Evolutionary conservation across 2,113 vertebrate species (phyloP).

Genomic region (Oreochromis niloticus): DNA sequence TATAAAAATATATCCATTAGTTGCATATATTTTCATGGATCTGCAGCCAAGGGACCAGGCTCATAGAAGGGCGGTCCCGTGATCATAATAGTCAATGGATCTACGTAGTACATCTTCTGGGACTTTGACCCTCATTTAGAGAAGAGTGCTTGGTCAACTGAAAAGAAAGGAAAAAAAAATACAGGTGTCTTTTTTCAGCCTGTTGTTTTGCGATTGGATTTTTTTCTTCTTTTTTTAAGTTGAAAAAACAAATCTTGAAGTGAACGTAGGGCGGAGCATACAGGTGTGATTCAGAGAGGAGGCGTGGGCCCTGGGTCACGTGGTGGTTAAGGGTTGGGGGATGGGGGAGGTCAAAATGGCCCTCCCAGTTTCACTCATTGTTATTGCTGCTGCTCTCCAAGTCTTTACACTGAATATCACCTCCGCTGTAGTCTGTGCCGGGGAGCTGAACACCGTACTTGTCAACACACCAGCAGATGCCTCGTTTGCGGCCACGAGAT

Average conservation of each 20-base stretch:
- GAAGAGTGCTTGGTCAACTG: conserved; percentile 67
- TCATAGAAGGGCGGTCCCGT: conserved; percentile 7
- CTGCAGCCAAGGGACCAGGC: conserved; percentile 44
- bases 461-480: conserved; percentile 98
- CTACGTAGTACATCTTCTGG: conserved; percentile 37
- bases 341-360: neutral
- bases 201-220: conserved; percentile 45
- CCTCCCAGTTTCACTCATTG: conserved; percentile 81
- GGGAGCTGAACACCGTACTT: conserved; percentile 95
- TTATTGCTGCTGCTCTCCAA: conserved; percentile 86
- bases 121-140: conserved; percentile 48
- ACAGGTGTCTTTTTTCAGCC: conserved; percentile 66
- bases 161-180: conserved; percentile 28
- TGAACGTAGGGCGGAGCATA: conserved; percentile 67
- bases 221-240: conserved; percentile 28
- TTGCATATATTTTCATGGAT: conserved; percentile 68
- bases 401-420: conserved; percentile 93
- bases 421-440: conserved; percentile 86
- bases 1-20: conserved; percentile 73
- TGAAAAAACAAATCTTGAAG: conserved; percentile 55
- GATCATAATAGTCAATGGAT: conserved; percentile 39
- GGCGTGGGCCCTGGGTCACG: conserved; percentile 70
- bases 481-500: conserved; percentile 93
- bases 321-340: conserved; percentile 48
- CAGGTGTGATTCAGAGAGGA: conserved; percentile 69